Evolutionary conservation across 2,113 vertebrate genomes (phyloP).

Genomic region (Edolisoma coerulescens): DNA sequence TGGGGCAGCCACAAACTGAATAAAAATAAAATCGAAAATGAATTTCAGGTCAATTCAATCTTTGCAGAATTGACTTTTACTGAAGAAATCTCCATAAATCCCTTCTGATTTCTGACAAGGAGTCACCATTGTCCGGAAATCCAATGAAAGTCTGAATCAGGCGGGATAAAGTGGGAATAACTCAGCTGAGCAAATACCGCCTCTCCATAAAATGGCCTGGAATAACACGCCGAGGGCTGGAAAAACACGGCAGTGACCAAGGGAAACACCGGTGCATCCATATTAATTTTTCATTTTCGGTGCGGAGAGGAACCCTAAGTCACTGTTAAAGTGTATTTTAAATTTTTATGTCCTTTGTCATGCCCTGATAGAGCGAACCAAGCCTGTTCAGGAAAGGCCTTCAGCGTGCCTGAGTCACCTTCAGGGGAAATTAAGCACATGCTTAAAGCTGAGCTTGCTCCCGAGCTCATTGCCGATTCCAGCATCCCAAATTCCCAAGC

Average conservation of each 20-base stretch:
- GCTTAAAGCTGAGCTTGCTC: not conserved
- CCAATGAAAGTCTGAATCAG: not conserved
- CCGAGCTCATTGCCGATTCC: not conserved
- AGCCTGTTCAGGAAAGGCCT: not conserved
- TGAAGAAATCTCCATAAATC: not conserved
- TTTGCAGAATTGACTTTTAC: not conserved
- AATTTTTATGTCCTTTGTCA: not conserved
- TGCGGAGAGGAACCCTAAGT: not conserved
- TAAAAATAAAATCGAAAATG: not conserved
- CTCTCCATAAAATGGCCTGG: not conserved
- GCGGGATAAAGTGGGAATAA: not conserved
- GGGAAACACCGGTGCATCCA: conserved; percentile 29
- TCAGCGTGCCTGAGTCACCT: not conserved
- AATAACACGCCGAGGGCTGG: conserved; percentile 22
- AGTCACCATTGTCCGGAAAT: not conserved
- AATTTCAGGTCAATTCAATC: not conserved
- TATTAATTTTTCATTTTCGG: conserved; percentile 10
- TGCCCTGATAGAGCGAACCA: not conserved
- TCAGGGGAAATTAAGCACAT: not conserved
- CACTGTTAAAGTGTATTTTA: not conserved
- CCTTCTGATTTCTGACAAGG: not conserved
- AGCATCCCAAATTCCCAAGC: not conserved
- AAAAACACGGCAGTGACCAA: conserved; percentile 31
- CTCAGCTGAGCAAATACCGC: conserved; percentile 59
- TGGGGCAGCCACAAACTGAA: not conserved